phyloP scores from a whole-genome alignment of 2,113 vertebrate species.

The Lamprotornis superbus region DNA sequence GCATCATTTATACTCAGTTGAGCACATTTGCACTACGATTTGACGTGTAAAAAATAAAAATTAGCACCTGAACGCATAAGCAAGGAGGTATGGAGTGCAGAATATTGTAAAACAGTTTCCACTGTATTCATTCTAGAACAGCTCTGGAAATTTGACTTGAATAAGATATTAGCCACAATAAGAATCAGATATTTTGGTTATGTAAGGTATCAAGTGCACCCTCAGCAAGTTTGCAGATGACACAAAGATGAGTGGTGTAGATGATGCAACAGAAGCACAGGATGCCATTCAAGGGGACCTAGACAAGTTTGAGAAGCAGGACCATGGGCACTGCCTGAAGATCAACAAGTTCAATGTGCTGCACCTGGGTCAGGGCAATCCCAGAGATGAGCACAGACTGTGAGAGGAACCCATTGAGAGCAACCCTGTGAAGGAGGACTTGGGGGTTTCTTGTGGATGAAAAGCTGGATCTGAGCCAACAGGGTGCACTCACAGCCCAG shows the following conservation, averaged over 20 bases:
- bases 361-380: background rate
- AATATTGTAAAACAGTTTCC: background rate
- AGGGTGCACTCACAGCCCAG: background rate
- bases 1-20: background rate
- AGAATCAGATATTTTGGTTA: background rate
- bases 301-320: background rate
- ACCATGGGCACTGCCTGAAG: background rate
- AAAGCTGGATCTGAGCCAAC: background rate
- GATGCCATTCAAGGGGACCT: background rate
- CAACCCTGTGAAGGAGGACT: background rate
- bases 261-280: background rate
- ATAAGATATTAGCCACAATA: background rate
- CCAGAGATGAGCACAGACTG: background rate
- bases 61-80: background rate
- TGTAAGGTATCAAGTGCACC: fast-evolving
- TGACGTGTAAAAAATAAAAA: background rate
- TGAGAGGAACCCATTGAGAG: background rate
- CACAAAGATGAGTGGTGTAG: background rate
- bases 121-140: background rate
- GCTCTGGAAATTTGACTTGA: background rate
- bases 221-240: background rate
- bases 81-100: background rate
- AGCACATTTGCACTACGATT: background rate
- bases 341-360: background rate
- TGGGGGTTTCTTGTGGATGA: background rate